A percentile compares a stretch with the other conserved stretches of the same genome.
Conservation (phyloP, 1,140 invertebrate species). For the Aporrectodea caliginosa region DNA sequence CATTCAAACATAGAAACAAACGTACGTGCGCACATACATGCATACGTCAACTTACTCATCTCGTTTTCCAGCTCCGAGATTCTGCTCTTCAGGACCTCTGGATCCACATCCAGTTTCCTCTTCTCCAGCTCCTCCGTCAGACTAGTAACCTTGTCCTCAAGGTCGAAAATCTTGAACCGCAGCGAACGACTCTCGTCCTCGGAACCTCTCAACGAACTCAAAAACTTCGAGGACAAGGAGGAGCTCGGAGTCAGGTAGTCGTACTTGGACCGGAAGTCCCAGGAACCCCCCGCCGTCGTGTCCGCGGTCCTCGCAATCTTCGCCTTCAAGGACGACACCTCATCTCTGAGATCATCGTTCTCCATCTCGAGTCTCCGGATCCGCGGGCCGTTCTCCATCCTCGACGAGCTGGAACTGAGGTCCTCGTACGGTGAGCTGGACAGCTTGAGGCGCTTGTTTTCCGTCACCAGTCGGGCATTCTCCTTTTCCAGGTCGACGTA, state of each 20-base stretch:
- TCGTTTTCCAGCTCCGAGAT: constrained; percentile 49
- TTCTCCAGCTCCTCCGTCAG: constrained; percentile 23
- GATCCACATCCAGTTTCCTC: constrained; percentile 14
- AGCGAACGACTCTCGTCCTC: constrained; percentile 33
- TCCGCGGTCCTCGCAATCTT: not conserved
- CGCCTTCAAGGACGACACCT: not conserved
- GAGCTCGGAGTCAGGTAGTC: too few relatives aligned
- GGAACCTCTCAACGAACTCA: constrained; percentile 26
- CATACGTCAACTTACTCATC: constrained; percentile 44
- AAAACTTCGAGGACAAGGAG: constrained; percentile 42
- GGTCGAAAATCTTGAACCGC: constrained; percentile 35
- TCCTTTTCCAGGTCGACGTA: constrained; percentile 10
- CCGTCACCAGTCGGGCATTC: constrained; percentile 6
- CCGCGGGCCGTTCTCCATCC: constrained; percentile 42
- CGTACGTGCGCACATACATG: too few relatives aligned
- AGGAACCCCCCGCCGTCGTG: not conserved
- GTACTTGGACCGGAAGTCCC: not conserved
- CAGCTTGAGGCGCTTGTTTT: constrained; percentile 14
- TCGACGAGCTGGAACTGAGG: constrained; percentile 45
- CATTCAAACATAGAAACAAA: too few relatives aligned
- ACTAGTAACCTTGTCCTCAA: constrained; percentile 34
- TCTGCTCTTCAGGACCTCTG: constrained; percentile 39
- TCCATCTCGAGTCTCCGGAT: constrained; percentile 38
- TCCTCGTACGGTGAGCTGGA: constrained; percentile 32
- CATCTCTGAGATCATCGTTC: constrained; percentile 45